These are phyloP conservation scores for Pseudorasbora parva DNA, from an alignment of 2,113 vertebrate genomes.

Conservation along the genomic window DNA sequence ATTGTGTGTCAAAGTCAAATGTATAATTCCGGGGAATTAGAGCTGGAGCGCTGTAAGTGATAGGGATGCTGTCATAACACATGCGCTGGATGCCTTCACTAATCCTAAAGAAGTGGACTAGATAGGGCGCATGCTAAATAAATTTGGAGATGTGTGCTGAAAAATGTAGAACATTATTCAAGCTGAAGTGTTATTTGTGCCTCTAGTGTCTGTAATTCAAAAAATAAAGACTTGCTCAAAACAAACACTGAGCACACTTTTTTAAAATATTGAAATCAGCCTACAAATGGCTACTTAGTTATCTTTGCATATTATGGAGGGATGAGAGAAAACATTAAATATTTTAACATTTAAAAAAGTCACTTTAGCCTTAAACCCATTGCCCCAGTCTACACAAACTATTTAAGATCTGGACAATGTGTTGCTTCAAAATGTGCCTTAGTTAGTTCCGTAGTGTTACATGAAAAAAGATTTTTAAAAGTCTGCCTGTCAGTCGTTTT, in stretches of 20 bases:
- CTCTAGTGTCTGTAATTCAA: not conserved
- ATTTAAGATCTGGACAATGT: not conserved
- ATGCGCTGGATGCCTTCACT: not conserved
- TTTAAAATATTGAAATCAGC: not conserved
- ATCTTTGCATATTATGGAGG: not conserved
- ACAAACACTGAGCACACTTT: not conserved
- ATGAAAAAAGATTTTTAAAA: not conserved
- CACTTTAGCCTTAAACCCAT: not conserved
- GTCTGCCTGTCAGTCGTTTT: too few relatives aligned
- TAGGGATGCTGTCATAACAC: constrained; percentile 15
- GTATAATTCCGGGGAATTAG: not conserved
- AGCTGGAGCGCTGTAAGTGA: not conserved
- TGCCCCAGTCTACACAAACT: not conserved
- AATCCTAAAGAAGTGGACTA: not conserved
- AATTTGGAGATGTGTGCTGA: not conserved
- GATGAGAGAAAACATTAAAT: not conserved
- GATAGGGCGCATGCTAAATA: not conserved
- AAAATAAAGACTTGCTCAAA: not conserved
- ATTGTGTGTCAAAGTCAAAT: not conserved
- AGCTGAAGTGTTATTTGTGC: not conserved
- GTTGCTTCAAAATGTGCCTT: not conserved
- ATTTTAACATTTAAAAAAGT: not conserved
- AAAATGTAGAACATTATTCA: not conserved
- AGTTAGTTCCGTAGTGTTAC: not conserved
- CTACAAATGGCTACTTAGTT: not conserved